phyloP scores from a whole-genome alignment of 2,888 invertebrate genomes.

The Parnassius glacialis region DNA sequence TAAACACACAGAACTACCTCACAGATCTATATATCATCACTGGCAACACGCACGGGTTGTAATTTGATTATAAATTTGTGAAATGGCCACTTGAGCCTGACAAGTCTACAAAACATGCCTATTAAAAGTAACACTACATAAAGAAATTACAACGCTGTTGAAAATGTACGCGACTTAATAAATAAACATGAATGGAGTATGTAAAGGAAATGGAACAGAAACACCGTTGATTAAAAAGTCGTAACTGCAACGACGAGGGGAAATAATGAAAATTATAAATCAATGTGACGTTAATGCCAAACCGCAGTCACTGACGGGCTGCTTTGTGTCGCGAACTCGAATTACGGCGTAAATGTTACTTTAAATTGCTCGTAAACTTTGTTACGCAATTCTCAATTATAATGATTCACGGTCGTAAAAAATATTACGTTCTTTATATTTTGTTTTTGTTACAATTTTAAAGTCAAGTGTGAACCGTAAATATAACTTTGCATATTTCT shows the following conservation, averaged over 20 bases:
- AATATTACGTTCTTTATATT: neutral
- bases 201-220: slow-evolving; percentile 1
- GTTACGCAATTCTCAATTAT: slow-evolving; percentile 8
- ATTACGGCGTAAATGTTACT: slow-evolving; percentile 14
- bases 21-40: too few relatives aligned
- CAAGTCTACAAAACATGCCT: too few relatives aligned
- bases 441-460: neutral
- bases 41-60: too few relatives aligned
- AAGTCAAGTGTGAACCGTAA: too few relatives aligned
- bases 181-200: neutral
- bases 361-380: slow-evolving; percentile 16
- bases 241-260: slow-evolving; percentile 5
- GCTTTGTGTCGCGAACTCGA: slow-evolving; percentile 15
- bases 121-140: too few relatives aligned
- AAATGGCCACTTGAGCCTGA: too few relatives aligned
- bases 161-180: neutral
- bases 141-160: too few relatives aligned
- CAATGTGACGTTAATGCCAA: slow-evolving; percentile 31
- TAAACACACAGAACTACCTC: too few relatives aligned
- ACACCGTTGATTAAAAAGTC: slow-evolving; percentile 14
- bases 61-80: too few relatives aligned
- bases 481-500: too few relatives aligned
- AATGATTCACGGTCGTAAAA: slow-evolving; percentile 2
- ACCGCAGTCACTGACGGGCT: slow-evolving; percentile 29
- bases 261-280: slow-evolving; percentile 33